Evolutionary conservation across 2,797 vertebrate genomes (phyloP), one percentile per base, ranked within the genome.

Genomic region (Hydrophis major): DNA sequence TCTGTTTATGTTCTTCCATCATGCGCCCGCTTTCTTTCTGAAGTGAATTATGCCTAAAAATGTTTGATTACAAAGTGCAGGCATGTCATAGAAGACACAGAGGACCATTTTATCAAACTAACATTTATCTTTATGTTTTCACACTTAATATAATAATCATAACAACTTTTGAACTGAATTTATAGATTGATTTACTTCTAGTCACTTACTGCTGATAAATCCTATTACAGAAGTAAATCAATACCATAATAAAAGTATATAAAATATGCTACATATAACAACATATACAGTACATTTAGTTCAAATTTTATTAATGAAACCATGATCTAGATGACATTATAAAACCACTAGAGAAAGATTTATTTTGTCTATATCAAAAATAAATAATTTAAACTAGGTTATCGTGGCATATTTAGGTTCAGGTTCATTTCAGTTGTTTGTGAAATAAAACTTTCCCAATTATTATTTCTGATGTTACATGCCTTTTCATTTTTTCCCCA

Each of bases 11-110:
- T 74, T 98, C 97, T 78, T 97, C 97, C 4, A 91, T 92, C 94
- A 98, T 96, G 93, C 94, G 94, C 60, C 98, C 98, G 89, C 98
- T 99, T 96, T 99, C 99, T 94, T 97, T 98, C 96, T 98, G 98
- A 89, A 99, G 96, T 7, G 95, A 94, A 90, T 93, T 89, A 83
- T 93, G 94, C 96, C 99, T 99, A 94, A 90, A 96, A 95, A 69
- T 4, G 96, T 25, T 8, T 88, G 32, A 89, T 95, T 78, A 93
- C 95, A 94, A 93, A 4, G 87, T 56, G 53, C 2, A 87, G 37
- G 11, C 83, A 56, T 18, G 0, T 14, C 47, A 59, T 6, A 25
- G 50, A 57, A 56, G 7, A 74, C 61, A 53, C 16, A 25, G 32
- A 50, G 22, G 7, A 60, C 27, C 6, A 18, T 56, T 50, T 53